Base-by-base conservation (phyloP, 2,113 vertebrate genomes). In the Xiphias gladius region DNA sequence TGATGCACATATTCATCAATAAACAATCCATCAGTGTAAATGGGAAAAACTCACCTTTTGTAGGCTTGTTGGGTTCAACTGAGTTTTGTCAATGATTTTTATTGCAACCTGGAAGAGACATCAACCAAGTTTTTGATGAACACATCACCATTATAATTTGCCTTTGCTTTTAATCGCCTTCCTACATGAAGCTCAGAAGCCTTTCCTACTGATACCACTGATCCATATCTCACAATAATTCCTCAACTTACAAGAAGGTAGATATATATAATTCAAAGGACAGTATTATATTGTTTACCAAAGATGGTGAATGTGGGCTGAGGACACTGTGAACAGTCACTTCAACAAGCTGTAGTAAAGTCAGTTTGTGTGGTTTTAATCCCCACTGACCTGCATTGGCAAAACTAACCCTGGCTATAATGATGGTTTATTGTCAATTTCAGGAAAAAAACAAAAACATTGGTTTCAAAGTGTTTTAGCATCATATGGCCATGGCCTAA, bases 11-110 rank as follows among this genome's bases (percentile, higher is more conserved):
- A 43, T 12, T 30, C 62, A 17, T 61, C 19, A 54, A 72, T 22
- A 58, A 57, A 72, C 13, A 37, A 24, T 39, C 22, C 13, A 35
- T 73, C 22, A 26, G 30, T 22, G 26, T 14, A 43, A 76, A 73
- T 39, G 82, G 22, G 20, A 39, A 1, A 28, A 28, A 88, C 94
- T 92, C 77, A 96, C 95, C 94, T 96, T 96, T 86, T 95, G 94
- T 91, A 96, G 93, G 91, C 95, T 96, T 89, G 95, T 96, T 88
- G 94, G 95, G 82, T 96, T 96, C 94, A 96, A 89, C 94, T 95
- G 94, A 93, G 95, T 95, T 93, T 96, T 96, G 90, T 96, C 95
- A 35, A 96, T 96, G 83, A 96, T 96, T 93, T 96, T 96, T 95
- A 96, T 96, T 93, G 95, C 95, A 88, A 96, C 95, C 95, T 96